Evolutionary conservation across 2,797 vertebrate genomes (phyloP).

Genomic region (Remorina albescens): DNA sequence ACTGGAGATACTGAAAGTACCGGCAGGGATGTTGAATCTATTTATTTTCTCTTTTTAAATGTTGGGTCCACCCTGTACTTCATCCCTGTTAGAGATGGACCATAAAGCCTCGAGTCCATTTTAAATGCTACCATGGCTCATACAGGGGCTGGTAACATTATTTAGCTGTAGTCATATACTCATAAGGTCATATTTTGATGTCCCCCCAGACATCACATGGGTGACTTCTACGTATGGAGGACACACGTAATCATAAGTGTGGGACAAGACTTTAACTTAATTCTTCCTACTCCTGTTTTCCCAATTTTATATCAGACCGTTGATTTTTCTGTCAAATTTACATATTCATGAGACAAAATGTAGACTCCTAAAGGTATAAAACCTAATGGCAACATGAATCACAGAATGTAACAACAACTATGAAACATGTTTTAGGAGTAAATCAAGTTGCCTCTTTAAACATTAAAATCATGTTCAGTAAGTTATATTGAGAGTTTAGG

Average conservation of each 20-base stretch:
- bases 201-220: neutral
- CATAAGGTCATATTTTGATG: conserved; percentile 7
- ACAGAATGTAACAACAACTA: neutral
- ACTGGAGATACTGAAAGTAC: neutral
- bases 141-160: neutral
- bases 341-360: neutral
- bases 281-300: neutral
- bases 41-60: neutral
- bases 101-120: neutral
- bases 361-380: neutral
- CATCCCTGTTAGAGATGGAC: too few relatives aligned
- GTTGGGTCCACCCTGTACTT: neutral
- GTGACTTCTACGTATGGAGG: neutral
- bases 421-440: neutral
- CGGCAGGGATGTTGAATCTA: neutral
- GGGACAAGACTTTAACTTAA: neutral
- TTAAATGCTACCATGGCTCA: neutral
- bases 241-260: neutral
- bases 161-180: neutral
- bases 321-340: neutral
- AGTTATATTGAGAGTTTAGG: neutral
- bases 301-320: neutral
- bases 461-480: neutral
- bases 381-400: neutral
- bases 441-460: neutral